These are phyloP conservation scores for Mesoclemmys tuberculata DNA, from an alignment of 2,113 vertebrate species.

Conservation along the genomic window DNA sequence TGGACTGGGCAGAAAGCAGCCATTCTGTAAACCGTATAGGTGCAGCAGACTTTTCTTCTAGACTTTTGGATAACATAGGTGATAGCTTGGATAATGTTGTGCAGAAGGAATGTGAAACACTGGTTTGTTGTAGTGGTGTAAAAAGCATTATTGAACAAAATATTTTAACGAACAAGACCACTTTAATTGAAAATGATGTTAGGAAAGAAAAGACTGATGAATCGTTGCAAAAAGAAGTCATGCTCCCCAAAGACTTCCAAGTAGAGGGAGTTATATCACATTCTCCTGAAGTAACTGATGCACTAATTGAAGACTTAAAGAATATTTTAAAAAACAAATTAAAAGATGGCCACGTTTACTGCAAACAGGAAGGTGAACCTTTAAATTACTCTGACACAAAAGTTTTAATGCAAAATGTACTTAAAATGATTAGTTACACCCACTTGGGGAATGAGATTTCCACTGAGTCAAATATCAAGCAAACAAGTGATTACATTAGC, in stretches of 20 bases:
- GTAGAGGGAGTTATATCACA: slow-evolving; percentile 8
- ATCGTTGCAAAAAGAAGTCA: slow-evolving; percentile 1
- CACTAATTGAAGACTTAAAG: slow-evolving; percentile 28
- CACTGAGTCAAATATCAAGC: not conserved
- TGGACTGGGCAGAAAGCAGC: not conserved
- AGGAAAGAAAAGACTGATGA: not conserved
- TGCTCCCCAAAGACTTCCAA: not conserved
- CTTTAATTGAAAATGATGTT: slow-evolving; percentile 26
- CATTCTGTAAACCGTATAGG: not conserved
- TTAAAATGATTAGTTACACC: slow-evolving; percentile 41
- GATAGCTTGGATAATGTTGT: not conserved
- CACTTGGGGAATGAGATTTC: not conserved
- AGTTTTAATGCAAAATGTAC: slow-evolving; percentile 71
- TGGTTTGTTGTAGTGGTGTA: not conserved
- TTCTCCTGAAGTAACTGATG: slow-evolving; percentile 1
- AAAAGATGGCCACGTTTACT: slow-evolving; percentile 22
- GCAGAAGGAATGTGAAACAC: not conserved
- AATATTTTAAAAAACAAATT: slow-evolving; percentile 42
- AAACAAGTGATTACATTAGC: slow-evolving; percentile 2
- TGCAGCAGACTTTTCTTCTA: not conserved
- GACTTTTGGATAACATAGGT: not conserved
- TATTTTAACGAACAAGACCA: not conserved
- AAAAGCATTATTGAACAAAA: not conserved
- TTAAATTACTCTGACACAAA: slow-evolving; percentile 58
- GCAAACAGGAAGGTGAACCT: slow-evolving; percentile 47